These are phyloP conservation scores for Pangasius sanitwongsei DNA, from an alignment of 2,797 vertebrate genomes.

Conservation along the genomic window DNA sequence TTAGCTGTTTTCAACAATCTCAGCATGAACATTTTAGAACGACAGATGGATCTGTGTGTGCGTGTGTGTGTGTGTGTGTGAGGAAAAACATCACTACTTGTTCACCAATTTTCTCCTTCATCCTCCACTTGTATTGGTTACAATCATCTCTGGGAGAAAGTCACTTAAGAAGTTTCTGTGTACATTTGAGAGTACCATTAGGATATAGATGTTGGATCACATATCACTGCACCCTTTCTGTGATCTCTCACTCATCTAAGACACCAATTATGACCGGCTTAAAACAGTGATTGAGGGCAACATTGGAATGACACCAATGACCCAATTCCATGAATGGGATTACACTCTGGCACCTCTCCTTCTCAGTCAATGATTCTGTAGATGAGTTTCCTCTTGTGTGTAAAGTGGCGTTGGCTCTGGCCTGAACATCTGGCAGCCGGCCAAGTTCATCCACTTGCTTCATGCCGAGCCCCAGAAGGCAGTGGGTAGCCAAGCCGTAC, in stretches of 20 bases:
- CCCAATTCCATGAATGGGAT: constrained; percentile 20
- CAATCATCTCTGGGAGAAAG: neutral
- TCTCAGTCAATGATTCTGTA: constrained; percentile 25
- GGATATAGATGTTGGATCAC: neutral
- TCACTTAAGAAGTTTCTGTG: constrained; percentile 12
- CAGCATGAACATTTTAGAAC: constrained; percentile 28
- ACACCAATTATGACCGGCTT: neutral
- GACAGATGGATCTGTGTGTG: constrained; percentile 19
- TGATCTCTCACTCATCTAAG: neutral
- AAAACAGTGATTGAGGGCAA: constrained; percentile 6
- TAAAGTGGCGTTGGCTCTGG: constrained; percentile 16
- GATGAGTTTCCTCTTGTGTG: constrained; percentile 20
- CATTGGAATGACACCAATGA: neutral
- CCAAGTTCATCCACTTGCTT: constrained; percentile 25
- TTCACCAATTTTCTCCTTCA: neutral
- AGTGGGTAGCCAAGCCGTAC: constrained; percentile 4
- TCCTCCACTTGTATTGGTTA: neutral
- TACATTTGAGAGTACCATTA: neutral
- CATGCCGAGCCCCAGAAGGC: constrained; percentile 7
- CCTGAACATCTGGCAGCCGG: neutral
- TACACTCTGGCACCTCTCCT: constrained; percentile 3
- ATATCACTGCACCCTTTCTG: neutral
- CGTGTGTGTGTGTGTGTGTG: constrained; percentile 16
- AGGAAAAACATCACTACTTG: neutral
- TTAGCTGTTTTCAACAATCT: constrained; percentile 34